Conservation (phyloP, 2,113 vertebrate genomes). For the Pterocles gutturalis region DNA sequence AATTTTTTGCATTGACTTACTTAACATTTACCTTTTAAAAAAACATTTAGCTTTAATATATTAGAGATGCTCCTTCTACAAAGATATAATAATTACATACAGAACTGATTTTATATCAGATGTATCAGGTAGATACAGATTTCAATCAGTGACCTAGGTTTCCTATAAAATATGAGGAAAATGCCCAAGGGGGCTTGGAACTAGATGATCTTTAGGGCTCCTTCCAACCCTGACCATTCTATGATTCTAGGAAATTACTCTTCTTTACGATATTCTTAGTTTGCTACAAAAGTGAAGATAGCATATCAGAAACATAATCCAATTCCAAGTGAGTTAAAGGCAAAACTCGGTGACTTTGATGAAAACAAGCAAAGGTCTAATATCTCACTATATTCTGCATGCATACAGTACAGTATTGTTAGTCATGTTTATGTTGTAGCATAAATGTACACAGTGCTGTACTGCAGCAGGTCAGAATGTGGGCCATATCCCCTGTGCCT, state of each 20-base stretch:
- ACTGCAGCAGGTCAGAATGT: slow-evolving; percentile 3
- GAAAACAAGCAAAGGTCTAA: neutral
- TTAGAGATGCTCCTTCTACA: neutral
- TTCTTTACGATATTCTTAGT: neutral
- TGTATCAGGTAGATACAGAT: neutral
- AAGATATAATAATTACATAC: neutral
- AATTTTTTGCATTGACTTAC: neutral
- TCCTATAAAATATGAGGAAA: neutral
- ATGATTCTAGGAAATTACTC: neutral
- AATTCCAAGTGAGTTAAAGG: neutral
- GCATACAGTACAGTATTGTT: neutral
- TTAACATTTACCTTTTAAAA: neutral
- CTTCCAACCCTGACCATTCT: too few relatives aligned
- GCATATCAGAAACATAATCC: neutral
- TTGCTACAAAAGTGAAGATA: neutral
- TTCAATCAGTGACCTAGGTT: neutral
- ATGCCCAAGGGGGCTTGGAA: too few relatives aligned
- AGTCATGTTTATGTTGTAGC: neutral
- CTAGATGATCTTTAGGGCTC: too few relatives aligned
- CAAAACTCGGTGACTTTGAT: neutral
- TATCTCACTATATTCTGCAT: neutral
- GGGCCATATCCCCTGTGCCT: slow-evolving; percentile 10
- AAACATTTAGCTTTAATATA: neutral
- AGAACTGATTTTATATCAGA: neutral
- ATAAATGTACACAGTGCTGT: neutral